Base-by-base conservation (phyloP, 2,888 invertebrate species). In the Acholoe squamosa region DNA sequence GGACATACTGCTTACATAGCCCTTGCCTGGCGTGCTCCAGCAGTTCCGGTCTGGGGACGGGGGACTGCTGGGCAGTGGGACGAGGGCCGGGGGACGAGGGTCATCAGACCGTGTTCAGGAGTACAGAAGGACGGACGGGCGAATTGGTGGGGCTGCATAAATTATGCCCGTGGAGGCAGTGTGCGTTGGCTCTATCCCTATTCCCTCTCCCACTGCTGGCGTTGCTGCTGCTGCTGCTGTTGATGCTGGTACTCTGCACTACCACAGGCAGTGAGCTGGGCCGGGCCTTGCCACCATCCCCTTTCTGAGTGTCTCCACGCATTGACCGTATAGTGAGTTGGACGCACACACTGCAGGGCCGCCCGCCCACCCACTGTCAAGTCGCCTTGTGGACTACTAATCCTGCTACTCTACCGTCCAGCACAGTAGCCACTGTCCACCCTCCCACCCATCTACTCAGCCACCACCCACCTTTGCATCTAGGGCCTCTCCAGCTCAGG, bases 81-180 rank as follows among this genome's bases (percentile, higher is more conserved):
- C 43, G 43, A 43, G 43, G 43, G 43, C 43, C 43, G 43, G 43
- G 43, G 43, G 43, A 43, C 43, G 43, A 43, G 43, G 43, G 43
- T 10, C 43, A 10, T 43, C 43, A 43, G 43, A 43, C 43, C 43
- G 43, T 43, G 43, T 10, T 43, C 5, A 10, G 43, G 10, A 43
- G 43, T 43, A 43, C 43, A 43, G 3, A 43, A 43, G 43, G 43
- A 43, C 43, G 43, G 43, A 43, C 43, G 43, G 43, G 10, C 7
- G 12, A 61, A 61, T 61, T 28, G 76, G 76, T 16, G 80, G 80
- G 80, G 80, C 80, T 80, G 80, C 80, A 80, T 80, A 80, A 80
- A 80, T 80, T 80, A 80, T 80, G 80, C 76, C 76, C 3, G 76
- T 19, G 34, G 19, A 34, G 34, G 33, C 16, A 16, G 76, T 76